These are phyloP conservation scores for Remorina albescens DNA, from an alignment of 2,797 vertebrate genomes.

Conservation along the genomic window DNA sequence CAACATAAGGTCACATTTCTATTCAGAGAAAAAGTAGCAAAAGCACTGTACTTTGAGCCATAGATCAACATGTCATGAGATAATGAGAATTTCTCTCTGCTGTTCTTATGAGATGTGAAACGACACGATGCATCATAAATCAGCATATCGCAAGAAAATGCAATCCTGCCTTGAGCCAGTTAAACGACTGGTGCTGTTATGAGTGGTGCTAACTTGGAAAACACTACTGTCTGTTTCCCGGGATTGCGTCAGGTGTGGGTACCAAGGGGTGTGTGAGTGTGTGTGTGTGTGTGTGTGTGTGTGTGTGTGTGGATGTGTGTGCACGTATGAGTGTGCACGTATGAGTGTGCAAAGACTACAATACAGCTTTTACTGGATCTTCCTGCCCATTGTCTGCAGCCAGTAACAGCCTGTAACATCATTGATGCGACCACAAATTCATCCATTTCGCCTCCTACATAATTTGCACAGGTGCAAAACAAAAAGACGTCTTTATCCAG, in stretches of 20 bases:
- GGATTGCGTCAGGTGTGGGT: slow-evolving; percentile 78
- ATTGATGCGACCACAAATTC: slow-evolving; percentile 26
- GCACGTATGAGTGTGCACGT: slow-evolving; percentile 34
- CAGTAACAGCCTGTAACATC: slow-evolving; percentile 32
- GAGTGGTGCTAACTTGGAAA: slow-evolving; percentile 63
- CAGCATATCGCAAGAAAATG: slow-evolving; percentile 79
- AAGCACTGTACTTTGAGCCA: slow-evolving; percentile 44
- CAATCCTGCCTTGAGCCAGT: slow-evolving; percentile 72
- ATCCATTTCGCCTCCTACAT: slow-evolving; percentile 19
- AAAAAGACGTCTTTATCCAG: slow-evolving; percentile 17
- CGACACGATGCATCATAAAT: slow-evolving; percentile 80
- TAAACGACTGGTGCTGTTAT: slow-evolving; percentile 63
- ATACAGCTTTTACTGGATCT: slow-evolving; percentile 57
- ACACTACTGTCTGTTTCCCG: slow-evolving; percentile 67
- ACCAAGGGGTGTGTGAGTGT: slow-evolving; percentile 26
- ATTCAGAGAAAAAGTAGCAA: slow-evolving; percentile 35
- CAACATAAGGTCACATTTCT: slow-evolving; percentile 15
- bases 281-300: slow-evolving; percentile 22
- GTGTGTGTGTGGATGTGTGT: slow-evolving; percentile 23
- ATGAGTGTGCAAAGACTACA: slow-evolving; percentile 36
- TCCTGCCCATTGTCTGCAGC: slow-evolving; percentile 47
- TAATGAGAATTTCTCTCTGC: slow-evolving; percentile 68
- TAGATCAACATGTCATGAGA: slow-evolving; percentile 62
- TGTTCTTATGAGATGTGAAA: slow-evolving; percentile 68
- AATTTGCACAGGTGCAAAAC: slow-evolving; percentile 36